A percentile compares a stretch with the other conserved stretches of the same genome.
Conservation (phyloP, 1,140 invertebrate genomes). For the Bombus fervidus region DNA sequence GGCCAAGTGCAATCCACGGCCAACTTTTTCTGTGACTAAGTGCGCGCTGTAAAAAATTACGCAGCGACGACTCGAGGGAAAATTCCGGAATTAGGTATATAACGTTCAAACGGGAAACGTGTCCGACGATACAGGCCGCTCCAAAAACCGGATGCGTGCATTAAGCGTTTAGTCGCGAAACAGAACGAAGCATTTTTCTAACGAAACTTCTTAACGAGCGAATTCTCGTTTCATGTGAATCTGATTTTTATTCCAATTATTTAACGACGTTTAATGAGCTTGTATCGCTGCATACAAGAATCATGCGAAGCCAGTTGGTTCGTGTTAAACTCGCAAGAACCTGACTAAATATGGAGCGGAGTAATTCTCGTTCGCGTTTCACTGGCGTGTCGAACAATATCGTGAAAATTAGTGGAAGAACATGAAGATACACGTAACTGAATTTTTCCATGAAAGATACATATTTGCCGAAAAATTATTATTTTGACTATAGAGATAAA, state of each 20-base stretch:
- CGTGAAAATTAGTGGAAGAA: too few relatives aligned
- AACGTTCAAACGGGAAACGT: conserved; percentile 7
- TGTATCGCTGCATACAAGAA: too few relatives aligned
- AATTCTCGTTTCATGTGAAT: background rate
- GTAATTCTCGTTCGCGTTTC: too few relatives aligned
- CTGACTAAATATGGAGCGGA: too few relatives aligned
- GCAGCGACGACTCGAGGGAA: conserved; percentile 1
- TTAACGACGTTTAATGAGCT: background rate
- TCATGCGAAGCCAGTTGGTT: too few relatives aligned
- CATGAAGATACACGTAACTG: too few relatives aligned
- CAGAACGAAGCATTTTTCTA: background rate
- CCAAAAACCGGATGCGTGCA: background rate
- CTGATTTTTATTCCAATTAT: background rate
- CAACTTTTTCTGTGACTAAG: too few relatives aligned
- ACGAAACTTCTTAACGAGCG: background rate
- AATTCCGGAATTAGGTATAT: conserved; percentile 34
- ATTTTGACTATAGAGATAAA: too few relatives aligned
- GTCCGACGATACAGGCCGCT: background rate
- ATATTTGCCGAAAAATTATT: too few relatives aligned
- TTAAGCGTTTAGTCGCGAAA: background rate
- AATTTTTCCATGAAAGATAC: too few relatives aligned
- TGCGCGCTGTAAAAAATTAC: conserved; percentile 10
- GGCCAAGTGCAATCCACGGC: conserved; percentile 23
- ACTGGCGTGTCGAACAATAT: too few relatives aligned
- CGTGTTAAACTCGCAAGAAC: too few relatives aligned